phyloP scores from a whole-genome alignment of 2,888 invertebrate species.

The Pseudococcus longispinus region DNA sequence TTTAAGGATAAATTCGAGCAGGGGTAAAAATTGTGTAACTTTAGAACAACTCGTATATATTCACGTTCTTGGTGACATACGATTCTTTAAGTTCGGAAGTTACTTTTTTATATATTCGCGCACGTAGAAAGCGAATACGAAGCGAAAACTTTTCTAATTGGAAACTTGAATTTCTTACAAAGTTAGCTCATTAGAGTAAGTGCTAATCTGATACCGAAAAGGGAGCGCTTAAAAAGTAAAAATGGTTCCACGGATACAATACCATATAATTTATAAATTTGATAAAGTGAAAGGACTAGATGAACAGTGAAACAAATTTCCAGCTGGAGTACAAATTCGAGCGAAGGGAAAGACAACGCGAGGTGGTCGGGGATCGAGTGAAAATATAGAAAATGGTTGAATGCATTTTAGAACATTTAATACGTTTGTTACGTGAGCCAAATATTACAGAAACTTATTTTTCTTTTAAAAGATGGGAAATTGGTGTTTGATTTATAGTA shows the following conservation, averaged over 20 bases:
- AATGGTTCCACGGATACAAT: background rate
- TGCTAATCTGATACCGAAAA: constrained; percentile 22
- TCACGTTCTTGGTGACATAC: constrained; percentile 22
- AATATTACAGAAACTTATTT: background rate
- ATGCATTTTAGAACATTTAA: background rate
- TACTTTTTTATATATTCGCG: constrained; percentile 24
- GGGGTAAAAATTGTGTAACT: background rate
- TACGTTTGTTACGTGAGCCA: constrained; percentile 12
- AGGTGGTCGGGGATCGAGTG: background rate
- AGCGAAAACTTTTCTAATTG: background rate
- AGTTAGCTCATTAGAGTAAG: constrained; percentile 34
- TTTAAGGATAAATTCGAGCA: background rate
- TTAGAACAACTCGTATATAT: constrained; percentile 23
- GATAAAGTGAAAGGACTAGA: background rate
- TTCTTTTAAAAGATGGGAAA: background rate
- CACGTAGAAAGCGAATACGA: constrained; percentile 28
- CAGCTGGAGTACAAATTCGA: background rate
- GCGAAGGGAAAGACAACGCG: background rate
- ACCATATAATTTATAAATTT: constrained; percentile 8
- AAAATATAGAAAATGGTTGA: background rate
- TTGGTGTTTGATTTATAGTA: constrained; percentile 16
- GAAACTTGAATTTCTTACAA: constrained; percentile 8
- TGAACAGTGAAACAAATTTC: background rate
- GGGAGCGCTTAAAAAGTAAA: constrained; percentile 7
- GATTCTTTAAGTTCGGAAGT: constrained; percentile 28